A percentile compares a stretch with the other conserved stretches of the same genome.
These are phyloP conservation scores for Procavia capensis DNA, from an alignment of 2,113 vertebrate genomes.

Conservation along the genomic window DNA sequence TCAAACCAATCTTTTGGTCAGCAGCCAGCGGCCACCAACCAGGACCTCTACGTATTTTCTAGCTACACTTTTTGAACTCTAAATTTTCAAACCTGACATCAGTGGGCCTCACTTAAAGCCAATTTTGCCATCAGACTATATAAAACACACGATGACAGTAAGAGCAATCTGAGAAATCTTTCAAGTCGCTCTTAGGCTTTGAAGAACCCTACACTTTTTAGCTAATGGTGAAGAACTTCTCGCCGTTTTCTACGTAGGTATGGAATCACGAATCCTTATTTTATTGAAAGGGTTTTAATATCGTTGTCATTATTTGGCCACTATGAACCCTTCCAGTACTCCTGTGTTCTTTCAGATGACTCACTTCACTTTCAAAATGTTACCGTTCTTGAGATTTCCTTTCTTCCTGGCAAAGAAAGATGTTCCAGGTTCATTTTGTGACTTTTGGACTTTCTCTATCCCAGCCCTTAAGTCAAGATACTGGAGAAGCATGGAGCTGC, in stretches of 20 bases:
- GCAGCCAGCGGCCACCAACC: background rate
- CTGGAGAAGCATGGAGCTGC: no score
- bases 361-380: no score
- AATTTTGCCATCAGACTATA: background rate
- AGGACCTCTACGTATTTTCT: background rate
- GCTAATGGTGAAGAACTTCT: background rate
- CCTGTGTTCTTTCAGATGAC: background rate
- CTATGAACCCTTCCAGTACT: background rate
- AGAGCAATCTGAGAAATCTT: background rate
- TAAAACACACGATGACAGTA: background rate
- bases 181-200: background rate
- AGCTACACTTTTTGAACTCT: background rate
- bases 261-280: background rate
- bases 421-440: background rate
- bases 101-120: background rate
- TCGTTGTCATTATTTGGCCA: background rate
- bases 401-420: background rate
- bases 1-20: no score
- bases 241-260: background rate
- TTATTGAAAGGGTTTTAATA: background rate
- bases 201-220: background rate
- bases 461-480: background rate
- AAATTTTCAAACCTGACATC: background rate
- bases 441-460: background rate
- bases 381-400: background rate